A percentile compares a stretch with the other conserved stretches of the same genome.
These are phyloP conservation scores for Neoitamus cyanurus DNA, from an alignment of 2,888 invertebrate species.

Conservation along the genomic window DNA sequence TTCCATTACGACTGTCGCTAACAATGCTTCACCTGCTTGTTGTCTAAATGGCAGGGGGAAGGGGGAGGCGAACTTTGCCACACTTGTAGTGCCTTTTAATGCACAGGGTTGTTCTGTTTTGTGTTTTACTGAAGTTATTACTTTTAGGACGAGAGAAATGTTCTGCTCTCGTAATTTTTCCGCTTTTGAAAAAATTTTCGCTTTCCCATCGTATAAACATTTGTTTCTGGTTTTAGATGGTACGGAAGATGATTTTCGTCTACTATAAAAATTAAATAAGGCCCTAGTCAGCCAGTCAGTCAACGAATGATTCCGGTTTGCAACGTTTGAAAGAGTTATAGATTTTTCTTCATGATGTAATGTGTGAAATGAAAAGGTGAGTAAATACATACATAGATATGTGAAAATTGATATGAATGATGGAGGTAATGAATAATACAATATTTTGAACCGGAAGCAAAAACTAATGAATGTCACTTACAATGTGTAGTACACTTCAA, in stretches of 20 bases:
- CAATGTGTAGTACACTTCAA: too few relatives aligned
- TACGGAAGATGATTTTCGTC: neutral
- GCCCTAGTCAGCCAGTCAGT: too few relatives aligned
- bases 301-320: too few relatives aligned
- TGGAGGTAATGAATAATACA: too few relatives aligned
- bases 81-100: neutral
- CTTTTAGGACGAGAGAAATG: neutral
- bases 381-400: too few relatives aligned
- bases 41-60: neutral
- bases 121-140: neutral
- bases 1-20: slow-evolving; percentile 20
- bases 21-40: slow-evolving; percentile 8
- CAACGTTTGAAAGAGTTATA: too few relatives aligned
- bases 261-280: too few relatives aligned
- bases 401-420: too few relatives aligned
- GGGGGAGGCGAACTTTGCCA: neutral
- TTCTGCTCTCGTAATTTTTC: neutral
- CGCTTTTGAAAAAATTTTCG: neutral
- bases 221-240: neutral
- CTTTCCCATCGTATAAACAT: neutral
- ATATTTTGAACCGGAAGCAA: too few relatives aligned
- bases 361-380: too few relatives aligned
- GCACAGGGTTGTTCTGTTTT: neutral
- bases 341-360: too few relatives aligned
- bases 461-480: too few relatives aligned